Base-by-base conservation (phyloP, 1,140 invertebrate species). In the Bombus superbus region DNA sequence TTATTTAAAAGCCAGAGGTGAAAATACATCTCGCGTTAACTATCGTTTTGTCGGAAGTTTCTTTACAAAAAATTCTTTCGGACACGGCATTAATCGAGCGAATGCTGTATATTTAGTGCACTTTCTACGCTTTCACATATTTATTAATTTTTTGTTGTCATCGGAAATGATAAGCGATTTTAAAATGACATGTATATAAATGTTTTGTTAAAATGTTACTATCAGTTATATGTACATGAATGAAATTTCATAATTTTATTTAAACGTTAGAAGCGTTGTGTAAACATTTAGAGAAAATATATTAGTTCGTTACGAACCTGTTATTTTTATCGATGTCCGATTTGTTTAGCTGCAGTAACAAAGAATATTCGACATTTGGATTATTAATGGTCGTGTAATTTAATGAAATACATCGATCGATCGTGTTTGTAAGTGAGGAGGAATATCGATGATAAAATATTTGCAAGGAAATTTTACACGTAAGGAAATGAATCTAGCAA, bases 401-500 rank as follows among this genome's bases (percentile, higher is more conserved):
- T 53, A 53, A 53, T 53, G 6, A 53, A 53, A 53, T 53, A 47
- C n/a, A 42, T 79, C 64, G 42, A 40, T 68, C 32, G 64, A 68
- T 78, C n/a, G 68, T 69, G 69, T 73, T 73, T 62, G 8, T n/a
- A 68, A 69, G 32, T 38, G 13, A 25, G 71, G 59, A 42, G 38
- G 40, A 71, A 83, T 69, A 42, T 69, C 47, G 74, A 44, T 38
- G 47, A 11, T 42, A 35, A 62, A 80, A 78, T 13, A 84, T 78
- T 84, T 84, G 64, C 38, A 64, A 11, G 32, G 35, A 80, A 72
- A 80, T 64, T 79, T 80, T 85, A 80, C 66, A 85, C 25, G 9
- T 62, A 68, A 59, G 18, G 40, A 28, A 42, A 44, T 22, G 83
- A 85, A 85, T 15, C 40, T 85, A 85, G 83, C 83, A 85, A 85